Percentiles rank a stretch among this genome's conserved stretches.
Evolutionary conservation across 35 echinoderm and acorn worm genomes (phyloP).

Genomic region (Eucidaris tribuloides): DNA sequence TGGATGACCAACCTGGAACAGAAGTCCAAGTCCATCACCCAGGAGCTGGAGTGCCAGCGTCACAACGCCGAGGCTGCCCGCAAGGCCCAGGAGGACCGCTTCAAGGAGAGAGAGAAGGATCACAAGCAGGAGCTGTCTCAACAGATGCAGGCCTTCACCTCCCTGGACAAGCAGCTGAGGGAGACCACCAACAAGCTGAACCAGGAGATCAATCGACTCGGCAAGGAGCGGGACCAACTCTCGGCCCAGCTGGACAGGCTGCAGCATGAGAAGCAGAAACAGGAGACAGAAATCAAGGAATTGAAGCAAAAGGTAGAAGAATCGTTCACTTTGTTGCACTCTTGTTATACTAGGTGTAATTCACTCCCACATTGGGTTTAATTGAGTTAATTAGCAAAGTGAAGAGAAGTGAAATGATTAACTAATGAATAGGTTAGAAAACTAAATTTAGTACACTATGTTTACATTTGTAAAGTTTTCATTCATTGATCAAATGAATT

Average conservation of each 20-base stretch:
- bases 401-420: no score
- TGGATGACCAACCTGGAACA: constrained; percentile 69
- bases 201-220: constrained; percentile 61
- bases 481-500: no score
- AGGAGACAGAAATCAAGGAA: constrained; percentile 66
- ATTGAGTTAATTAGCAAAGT: no score
- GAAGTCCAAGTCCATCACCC: constrained; percentile 67
- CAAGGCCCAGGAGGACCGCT: constrained; percentile 45
- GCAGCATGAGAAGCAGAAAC: constrained; percentile 42
- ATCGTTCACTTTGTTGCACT: no score
- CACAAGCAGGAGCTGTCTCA: constrained; percentile 78
- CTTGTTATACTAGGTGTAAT: no score
- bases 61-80: constrained; percentile 88
- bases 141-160: constrained; percentile 51
- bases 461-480: no score
- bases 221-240: constrained; percentile 61
- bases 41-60: constrained; percentile 91
- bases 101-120: constrained; percentile 88
- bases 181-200: constrained; percentile 63
- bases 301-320: constrained; percentile 46
- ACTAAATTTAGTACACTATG: no score
- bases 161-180: constrained; percentile 54
- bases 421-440: no score
- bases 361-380: no score
- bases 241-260: constrained; percentile 70